Percentiles rank a stretch among this genome's conserved stretches.
Conservation (phyloP, 1,140 invertebrate species). For the Panagrolaimus sp. region DNA sequence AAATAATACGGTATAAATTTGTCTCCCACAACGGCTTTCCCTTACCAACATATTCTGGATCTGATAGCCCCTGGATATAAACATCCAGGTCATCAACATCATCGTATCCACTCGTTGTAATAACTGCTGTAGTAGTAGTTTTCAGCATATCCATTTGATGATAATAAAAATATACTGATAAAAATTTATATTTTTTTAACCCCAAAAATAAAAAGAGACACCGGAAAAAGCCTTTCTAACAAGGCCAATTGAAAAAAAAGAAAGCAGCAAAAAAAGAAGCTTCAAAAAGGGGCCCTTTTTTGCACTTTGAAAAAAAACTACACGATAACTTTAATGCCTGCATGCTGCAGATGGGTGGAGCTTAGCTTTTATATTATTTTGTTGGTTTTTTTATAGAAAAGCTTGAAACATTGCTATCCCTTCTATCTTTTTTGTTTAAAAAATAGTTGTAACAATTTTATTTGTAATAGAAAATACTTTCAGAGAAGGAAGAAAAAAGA, state of each 20-base stretch:
- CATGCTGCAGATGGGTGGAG: neutral
- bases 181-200: too few relatives aligned
- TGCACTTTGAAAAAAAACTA: neutral
- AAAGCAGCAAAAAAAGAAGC: neutral
- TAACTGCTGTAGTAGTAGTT: neutral
- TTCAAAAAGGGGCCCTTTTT: neutral
- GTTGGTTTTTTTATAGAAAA: too few relatives aligned
- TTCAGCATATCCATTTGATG: too few relatives aligned
- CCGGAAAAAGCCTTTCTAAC: neutral
- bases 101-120: neutral
- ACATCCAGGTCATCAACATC: neutral
- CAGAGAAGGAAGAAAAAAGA: too few relatives aligned
- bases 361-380: too few relatives aligned
- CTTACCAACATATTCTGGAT: slow-evolving; percentile 18
- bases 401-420: too few relatives aligned
- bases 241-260: neutral
- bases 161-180: too few relatives aligned
- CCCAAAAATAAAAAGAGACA: too few relatives aligned
- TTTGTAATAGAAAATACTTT: too few relatives aligned
- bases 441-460: too few relatives aligned
- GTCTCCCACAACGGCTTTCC: neutral
- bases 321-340: neutral
- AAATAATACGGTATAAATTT: neutral
- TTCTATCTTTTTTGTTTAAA: too few relatives aligned
- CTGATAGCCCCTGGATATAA: neutral